Base-by-base conservation (phyloP, 1,140 invertebrate species). In the Ditylenchus dipsaci region DNA sequence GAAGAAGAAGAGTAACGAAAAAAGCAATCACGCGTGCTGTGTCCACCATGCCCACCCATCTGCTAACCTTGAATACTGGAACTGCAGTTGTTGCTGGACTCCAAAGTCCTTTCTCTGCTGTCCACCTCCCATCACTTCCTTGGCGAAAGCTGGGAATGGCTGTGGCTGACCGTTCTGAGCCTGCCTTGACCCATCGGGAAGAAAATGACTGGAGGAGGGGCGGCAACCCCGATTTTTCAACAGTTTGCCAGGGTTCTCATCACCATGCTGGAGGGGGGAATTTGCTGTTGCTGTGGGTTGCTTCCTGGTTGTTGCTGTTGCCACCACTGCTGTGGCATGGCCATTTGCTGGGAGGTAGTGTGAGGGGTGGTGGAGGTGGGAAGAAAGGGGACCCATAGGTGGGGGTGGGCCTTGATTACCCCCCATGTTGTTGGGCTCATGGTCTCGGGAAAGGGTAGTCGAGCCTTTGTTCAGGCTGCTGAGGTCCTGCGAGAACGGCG, bases 281-380 rank as follows among this genome's bases (percentile, higher is more conserved):
- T 26, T 26, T 53, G 49, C 15, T 26, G 23, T 53, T 53, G n/a
- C n/a, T n/a, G n/a, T n/a, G n/a, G n/a, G n/a, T n/a, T 3, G n/a
- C 49, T 26, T n/a, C n/a, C n/a, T n/a, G 27, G 65, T n/a, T 42
- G 65, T 67, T 62, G 23, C 3, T 53, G 49, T 33, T 29, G 60
- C 60, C 60, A 62, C 60, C 27, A 29, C 38, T 67, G 65, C 19
- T 59, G 65, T 1, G 43, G 68, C 66, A 68, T 67, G 9, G 26
- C 33, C 29, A n/a, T 19, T 33, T 42, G 45, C 21, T 69, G 43
- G n/a, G n/a, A n/a, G n/a, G n/a, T n/a, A n/a, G n/a, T n/a, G n/a
- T n/a, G n/a, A 5, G 3, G n/a, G 33, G 33, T 5, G 33, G 33
- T 53, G n/a, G 49, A 17, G 49, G 49, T 7, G 49, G 33, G 11